phyloP scores from a whole-genome alignment of 2,113 vertebrate genomes.

The Vombatus ursinus region DNA sequence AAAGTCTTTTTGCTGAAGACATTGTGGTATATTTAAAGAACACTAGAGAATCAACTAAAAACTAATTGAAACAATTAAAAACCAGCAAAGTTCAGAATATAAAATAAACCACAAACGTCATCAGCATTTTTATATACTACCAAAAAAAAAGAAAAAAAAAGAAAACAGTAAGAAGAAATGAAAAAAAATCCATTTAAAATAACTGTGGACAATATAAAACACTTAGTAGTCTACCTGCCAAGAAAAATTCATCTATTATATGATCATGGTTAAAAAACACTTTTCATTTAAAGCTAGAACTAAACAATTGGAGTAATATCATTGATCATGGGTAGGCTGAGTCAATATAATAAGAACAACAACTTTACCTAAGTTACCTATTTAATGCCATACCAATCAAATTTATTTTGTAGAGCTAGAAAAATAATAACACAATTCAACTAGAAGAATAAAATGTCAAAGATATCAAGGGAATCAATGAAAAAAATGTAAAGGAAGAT shows the following conservation, averaged over 20 bases:
- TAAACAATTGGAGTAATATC: not conserved
- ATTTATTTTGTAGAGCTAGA: not conserved
- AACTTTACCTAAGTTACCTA: too few species aligned
- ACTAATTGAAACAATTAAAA: too few species aligned
- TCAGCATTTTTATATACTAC: not conserved
- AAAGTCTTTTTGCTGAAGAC: not conserved
- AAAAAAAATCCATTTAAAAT: not conserved
- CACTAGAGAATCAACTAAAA: not conserved
- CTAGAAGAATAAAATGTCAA: not conserved
- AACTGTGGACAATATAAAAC: not conserved
- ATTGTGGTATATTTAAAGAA: not conserved
- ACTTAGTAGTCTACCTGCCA: not conserved
- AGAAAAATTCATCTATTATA: not conserved
- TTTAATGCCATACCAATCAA: too few species aligned
- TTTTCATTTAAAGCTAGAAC: not conserved
- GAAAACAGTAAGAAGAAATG: not conserved
- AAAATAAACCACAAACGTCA: not conserved
- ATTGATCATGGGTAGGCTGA: not conserved
- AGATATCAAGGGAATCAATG: not conserved
- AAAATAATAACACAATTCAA: not conserved
- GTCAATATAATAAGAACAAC: not conserved
- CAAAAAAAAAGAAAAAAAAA: not conserved
- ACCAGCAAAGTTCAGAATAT: not conserved
- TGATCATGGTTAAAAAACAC: not conserved
- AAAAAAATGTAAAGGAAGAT: not conserved